A percentile compares a stretch with the other conserved stretches of the same genome.
phyloP scores from a whole-genome alignment of 2,113 vertebrate species.

The Colius striatus region DNA sequence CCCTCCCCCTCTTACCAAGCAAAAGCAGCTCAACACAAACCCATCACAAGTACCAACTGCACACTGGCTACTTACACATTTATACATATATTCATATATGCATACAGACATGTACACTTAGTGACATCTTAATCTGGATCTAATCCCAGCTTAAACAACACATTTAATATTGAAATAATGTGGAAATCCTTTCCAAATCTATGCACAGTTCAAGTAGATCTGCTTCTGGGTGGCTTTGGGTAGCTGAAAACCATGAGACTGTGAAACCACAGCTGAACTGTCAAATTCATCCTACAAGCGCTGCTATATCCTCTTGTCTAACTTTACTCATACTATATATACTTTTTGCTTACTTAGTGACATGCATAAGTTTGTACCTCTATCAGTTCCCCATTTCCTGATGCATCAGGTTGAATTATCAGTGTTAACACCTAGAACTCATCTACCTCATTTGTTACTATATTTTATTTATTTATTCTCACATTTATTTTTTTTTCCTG shows the following conservation, averaged over 20 bases:
- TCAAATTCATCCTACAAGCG: not conserved
- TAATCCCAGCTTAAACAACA: not conserved
- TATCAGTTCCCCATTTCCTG: not conserved
- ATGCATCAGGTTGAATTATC: not conserved
- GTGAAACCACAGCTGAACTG: slow-evolving; percentile 1
- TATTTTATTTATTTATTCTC: not conserved
- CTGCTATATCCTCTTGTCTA: not conserved
- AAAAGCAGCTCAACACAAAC: too few species aligned
- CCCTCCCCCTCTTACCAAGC: too few species aligned
- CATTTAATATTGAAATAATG: not conserved
- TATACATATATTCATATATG: not conserved
- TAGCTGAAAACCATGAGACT: not conserved
- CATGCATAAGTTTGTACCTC: not conserved
- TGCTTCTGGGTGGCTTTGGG: not conserved
- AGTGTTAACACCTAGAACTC: not conserved
- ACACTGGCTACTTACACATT: not conserved
- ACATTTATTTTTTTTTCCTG: not conserved
- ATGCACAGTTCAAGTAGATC: not conserved
- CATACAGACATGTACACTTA: not conserved
- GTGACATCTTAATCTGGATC: not conserved
- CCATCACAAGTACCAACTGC: not conserved
- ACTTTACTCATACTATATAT: not conserved
- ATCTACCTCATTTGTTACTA: not conserved
- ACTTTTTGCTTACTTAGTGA: not conserved
- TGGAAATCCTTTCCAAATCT: slow-evolving; percentile 10